phyloP scores from a whole-genome alignment of 92 coral and sea anemone species.

The Epizoanthus stellaris region DNA sequence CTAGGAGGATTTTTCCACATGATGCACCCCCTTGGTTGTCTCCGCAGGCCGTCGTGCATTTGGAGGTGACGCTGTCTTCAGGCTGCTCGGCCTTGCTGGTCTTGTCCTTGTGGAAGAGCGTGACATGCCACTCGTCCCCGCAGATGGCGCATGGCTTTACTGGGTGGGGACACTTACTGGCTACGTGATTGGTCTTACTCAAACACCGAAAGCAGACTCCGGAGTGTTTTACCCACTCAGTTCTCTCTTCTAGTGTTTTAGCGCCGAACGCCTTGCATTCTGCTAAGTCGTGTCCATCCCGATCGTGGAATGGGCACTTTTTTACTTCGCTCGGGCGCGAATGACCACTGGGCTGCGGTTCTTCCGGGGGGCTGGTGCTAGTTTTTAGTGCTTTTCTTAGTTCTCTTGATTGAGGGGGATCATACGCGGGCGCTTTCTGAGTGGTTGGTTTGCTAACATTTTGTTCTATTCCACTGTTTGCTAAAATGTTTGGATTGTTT shows the following conservation, averaged over 20 bases:
- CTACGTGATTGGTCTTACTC: constrained; percentile 38
- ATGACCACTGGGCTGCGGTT: too few relatives aligned
- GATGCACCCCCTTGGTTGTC: neutral
- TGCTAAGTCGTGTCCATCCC: constrained; percentile 45
- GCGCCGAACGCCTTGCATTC: constrained; percentile 59
- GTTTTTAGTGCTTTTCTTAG: neutral
- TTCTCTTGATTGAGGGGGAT: neutral
- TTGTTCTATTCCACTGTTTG: neutral
- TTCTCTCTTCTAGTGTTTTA: constrained; percentile 62
- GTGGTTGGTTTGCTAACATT: neutral
- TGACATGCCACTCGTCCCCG: constrained; percentile 55
- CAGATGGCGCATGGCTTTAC: constrained; percentile 58
- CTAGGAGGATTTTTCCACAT: constrained; percentile 21
- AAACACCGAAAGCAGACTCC: constrained; percentile 72
- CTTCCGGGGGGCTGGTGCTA: neutral
- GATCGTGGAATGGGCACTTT: constrained; percentile 59
- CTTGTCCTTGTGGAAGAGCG: constrained; percentile 65
- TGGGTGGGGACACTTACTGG: constrained; percentile 50
- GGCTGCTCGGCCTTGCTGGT: constrained; percentile 25
- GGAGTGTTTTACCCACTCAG: constrained; percentile 57
- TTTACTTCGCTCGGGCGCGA: neutral
- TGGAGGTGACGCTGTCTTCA: neutral
- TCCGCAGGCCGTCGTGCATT: constrained; percentile 27
- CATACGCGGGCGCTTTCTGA: neutral
- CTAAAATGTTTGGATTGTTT: constrained; percentile 56